Evolutionary conservation across 2,888 invertebrate species (phyloP).

Genomic region (Hedya salicella): DNA sequence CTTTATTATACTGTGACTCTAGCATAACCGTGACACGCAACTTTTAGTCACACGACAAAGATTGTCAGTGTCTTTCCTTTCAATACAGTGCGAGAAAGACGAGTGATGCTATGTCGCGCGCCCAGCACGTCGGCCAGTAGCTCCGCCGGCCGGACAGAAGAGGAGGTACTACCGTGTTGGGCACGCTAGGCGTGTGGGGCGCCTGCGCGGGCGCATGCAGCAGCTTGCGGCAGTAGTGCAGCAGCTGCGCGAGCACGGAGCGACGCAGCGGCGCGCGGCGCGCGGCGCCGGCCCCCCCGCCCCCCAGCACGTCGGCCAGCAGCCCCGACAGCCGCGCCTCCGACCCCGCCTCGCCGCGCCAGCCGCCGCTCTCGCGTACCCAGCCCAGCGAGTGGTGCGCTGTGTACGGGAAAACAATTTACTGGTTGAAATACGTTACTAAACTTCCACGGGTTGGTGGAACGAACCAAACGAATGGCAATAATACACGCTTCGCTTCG

Average conservation of each 20-base stretch:
- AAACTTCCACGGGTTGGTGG: too few species aligned
- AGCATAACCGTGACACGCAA: too few species aligned
- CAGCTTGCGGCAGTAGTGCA: slow-evolving; percentile 87
- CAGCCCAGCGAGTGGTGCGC: slow-evolving; percentile 62
- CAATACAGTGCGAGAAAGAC: too few species aligned
- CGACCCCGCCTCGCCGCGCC: slow-evolving; percentile 83
- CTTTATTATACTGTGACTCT: too few species aligned
- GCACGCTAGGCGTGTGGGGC: slow-evolving; percentile 40
- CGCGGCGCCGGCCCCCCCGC: slow-evolving; percentile 85
- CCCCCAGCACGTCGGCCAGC: slow-evolving; percentile 88
- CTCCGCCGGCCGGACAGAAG: too few species aligned
- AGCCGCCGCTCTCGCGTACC: slow-evolving; percentile 63
- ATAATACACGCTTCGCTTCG: too few species aligned
- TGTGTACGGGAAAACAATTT: slow-evolving; percentile 67
- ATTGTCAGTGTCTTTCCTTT: too few species aligned
- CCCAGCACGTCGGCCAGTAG: too few species aligned
- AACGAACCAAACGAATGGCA: too few species aligned
- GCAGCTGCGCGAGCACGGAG: slow-evolving; percentile 88
- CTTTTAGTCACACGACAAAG: too few species aligned
- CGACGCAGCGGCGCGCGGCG: slow-evolving; percentile 87
- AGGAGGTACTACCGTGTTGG: too few species aligned
- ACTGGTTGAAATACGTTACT: not conserved
- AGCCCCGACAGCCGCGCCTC: slow-evolving; percentile 86
- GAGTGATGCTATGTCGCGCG: too few species aligned
- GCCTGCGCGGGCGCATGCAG: slow-evolving; percentile 80